Conservation (phyloP, 2,888 invertebrate species). For the Nasonovia ribisnigri region DNA sequence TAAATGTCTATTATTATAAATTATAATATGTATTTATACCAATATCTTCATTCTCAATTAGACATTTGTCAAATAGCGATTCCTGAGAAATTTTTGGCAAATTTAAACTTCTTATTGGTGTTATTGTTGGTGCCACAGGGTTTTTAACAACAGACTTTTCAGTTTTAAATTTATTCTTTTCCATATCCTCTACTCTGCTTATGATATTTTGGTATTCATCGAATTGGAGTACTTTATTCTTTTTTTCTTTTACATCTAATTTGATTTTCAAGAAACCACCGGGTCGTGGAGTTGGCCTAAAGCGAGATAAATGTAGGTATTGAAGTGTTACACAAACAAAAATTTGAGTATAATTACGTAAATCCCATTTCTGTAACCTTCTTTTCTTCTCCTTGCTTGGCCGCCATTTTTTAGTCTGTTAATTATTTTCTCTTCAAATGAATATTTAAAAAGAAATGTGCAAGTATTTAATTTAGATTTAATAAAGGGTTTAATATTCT, state of each 20-base stretch:
- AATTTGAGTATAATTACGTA: not conserved
- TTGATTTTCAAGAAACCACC: constrained; percentile 53
- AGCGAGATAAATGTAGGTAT: not conserved
- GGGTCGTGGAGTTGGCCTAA: constrained; percentile 40
- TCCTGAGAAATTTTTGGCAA: constrained; percentile 59
- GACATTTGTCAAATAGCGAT: constrained; percentile 54
- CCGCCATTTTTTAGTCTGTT: not conserved
- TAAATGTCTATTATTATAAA: not conserved
- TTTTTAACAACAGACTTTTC: constrained; percentile 39
- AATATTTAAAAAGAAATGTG: not conserved
- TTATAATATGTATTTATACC: not conserved
- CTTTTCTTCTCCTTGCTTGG: not conserved
- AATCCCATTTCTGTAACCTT: not conserved
- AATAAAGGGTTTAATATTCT: not conserved
- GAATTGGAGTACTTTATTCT: constrained; percentile 9
- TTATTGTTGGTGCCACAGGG: constrained; percentile 19
- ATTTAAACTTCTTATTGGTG: constrained; percentile 38
- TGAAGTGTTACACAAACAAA: not conserved
- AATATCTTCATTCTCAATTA: constrained; percentile 46
- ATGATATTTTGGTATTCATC: constrained; percentile 37
- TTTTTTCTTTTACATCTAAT: constrained; percentile 42
- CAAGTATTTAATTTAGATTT: not conserved
- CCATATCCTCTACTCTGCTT: constrained; percentile 34
- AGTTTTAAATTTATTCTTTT: constrained; percentile 22
- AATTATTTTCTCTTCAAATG: not conserved